Base-by-base conservation (phyloP, 2,797 vertebrate species). In the Lepilemur septentrionalis region DNA sequence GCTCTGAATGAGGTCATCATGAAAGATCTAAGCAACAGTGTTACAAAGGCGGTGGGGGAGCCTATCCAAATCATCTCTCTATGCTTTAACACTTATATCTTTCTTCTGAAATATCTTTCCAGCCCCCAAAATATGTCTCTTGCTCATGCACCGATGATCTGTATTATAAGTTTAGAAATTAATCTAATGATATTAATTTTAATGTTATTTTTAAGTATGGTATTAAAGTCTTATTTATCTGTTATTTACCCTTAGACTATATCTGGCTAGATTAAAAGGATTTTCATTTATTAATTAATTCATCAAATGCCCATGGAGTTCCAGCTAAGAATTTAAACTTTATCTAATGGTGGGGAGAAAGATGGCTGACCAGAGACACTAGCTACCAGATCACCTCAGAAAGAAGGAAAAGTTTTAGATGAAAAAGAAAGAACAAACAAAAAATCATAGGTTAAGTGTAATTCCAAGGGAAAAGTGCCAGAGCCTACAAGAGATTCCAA, bases 161-260 rank as follows among this genome's bases (percentile, higher is more conserved):
- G 18, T 30, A 70, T 78, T 81, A 0, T 73, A 84, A 73, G 14
- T 30, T 83, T 83, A 80, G 22, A 83, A 79, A 83, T 91, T 50
- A 94, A 86, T 59, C 10, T 57, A 57, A 23, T 81, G 4, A 0
- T 1, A 73, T 78, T 35, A 55, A 41, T 65, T 92, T 79, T 35
- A 28, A 65, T 46, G 72, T 50, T 85, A 32, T 70, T 90, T 91
- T 80, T 22, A 32, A 63, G 30, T 46, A 57, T 80, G 0, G 0
- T 43, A 65, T n/a, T 59, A 6, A 93, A 94, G 30, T 59, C 41
- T 78, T 70, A 72, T 69, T 73, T 94, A 48, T 89, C 14, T 97
- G 15, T 3, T 23, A 41, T 91, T 89, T 93, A 82, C 14, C 11
- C 88, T 94, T 90, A 61, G 5, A 63, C 11, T 70, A 14, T 70